These are phyloP conservation scores for Antigone vipio DNA, from an alignment of 2,113 vertebrate species.

Conservation along the genomic window DNA sequence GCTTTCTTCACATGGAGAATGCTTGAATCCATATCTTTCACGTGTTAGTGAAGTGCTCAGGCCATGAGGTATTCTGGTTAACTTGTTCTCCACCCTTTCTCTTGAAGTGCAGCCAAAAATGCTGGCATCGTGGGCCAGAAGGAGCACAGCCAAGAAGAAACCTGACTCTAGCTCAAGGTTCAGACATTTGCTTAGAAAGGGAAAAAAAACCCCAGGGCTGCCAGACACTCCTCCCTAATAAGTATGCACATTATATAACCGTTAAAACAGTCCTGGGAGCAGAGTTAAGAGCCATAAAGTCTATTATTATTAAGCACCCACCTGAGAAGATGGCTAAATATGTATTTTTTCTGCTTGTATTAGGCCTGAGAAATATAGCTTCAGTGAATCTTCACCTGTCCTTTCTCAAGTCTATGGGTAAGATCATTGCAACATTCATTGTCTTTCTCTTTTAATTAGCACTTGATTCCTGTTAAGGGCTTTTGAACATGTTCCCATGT, in stretches of 20 bases:
- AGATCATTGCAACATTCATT: background rate
- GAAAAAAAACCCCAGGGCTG: background rate
- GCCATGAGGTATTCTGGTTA: background rate
- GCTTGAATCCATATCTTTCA: background rate
- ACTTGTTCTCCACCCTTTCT: background rate
- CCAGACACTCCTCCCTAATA: background rate
- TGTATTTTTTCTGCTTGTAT: background rate
- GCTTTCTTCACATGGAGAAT: background rate
- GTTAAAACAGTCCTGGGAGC: background rate
- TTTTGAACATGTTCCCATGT: background rate
- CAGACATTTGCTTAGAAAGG: background rate
- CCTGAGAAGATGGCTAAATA: background rate
- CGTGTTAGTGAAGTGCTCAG: background rate
- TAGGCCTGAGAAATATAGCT: background rate
- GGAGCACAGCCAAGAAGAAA: constrained; percentile 15
- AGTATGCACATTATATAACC: background rate
- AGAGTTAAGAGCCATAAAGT: background rate
- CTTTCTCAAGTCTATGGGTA: background rate
- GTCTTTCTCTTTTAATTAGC: background rate
- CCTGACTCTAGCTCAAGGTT: background rate
- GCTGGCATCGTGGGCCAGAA: background rate
- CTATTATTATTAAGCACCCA: background rate
- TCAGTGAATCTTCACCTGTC: background rate
- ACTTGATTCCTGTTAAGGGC: background rate
- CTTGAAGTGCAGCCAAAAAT: constrained; percentile 10